Percentiles rank a stretch among this genome's conserved stretches.
phyloP scores from a whole-genome alignment of 1,140 invertebrate species.

The Drosophila murphyi region DNA sequence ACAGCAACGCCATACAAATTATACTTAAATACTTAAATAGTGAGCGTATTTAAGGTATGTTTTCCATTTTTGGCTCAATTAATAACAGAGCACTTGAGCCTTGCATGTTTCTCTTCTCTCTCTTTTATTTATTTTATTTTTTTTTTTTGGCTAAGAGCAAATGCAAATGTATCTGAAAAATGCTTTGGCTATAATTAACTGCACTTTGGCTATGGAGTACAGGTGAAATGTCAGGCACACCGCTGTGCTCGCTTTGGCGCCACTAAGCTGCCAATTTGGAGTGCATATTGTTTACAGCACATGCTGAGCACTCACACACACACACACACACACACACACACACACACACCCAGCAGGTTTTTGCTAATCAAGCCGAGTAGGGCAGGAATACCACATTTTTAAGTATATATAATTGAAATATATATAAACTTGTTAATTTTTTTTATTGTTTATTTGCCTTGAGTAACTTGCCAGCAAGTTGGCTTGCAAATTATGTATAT shows the following conservation, averaged over 20 bases:
- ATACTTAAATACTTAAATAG: conserved; percentile 10
- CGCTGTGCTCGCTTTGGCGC: conserved; percentile 14
- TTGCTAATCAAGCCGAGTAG: conserved; percentile 40
- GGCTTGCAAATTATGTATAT: neutral
- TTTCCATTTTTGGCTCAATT: conserved; percentile 46
- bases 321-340: conserved; percentile 4
- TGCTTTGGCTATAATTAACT: conserved; percentile 46
- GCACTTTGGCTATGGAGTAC: conserved; percentile 20
- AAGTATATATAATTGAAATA: neutral
- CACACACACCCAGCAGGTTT: neutral
- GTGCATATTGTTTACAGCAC: conserved; percentile 38
- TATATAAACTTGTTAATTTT: neutral
- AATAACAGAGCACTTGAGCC: conserved; percentile 32
- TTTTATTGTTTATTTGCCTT: neutral
- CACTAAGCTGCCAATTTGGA: conserved; percentile 35
- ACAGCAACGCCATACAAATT: conserved; percentile 20
- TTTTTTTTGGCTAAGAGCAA: conserved; percentile 11
- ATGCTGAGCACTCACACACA: conserved; percentile 24
- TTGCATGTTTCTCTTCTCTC: conserved; percentile 14
- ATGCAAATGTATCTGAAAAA: conserved; percentile 39
- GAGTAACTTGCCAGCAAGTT: conserved; percentile 18
- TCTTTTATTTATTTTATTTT: too few species aligned
- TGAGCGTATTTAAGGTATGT: conserved; percentile 40
- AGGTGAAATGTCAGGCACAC: conserved; percentile 43
- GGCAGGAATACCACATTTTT: conserved; percentile 3